Evolutionary conservation across 2,797 vertebrate genomes (phyloP).

Genomic region (Acrossocheilus wenchowensis): DNA sequence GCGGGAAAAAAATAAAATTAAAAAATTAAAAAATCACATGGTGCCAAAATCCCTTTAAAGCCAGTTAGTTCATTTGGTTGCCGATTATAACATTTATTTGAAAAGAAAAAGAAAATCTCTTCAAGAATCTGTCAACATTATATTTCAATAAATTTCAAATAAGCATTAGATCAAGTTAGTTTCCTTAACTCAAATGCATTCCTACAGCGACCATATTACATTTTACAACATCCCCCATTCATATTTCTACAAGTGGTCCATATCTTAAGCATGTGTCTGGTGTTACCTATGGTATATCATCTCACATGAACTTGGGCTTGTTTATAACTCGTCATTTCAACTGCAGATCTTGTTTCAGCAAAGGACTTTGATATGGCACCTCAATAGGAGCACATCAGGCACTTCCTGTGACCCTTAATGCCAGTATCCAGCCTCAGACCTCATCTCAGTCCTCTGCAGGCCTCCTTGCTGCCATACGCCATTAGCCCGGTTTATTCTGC

Average conservation of each 20-base stretch:
- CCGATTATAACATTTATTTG: not conserved
- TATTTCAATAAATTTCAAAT: not conserved
- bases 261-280: not conserved
- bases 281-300: not conserved
- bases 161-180: not conserved
- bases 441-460: slow-evolving; percentile 22
- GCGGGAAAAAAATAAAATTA: not conserved
- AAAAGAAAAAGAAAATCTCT: not conserved
- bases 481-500: slow-evolving; percentile 30
- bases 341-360: not conserved
- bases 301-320: not conserved
- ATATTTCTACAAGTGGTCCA: not conserved
- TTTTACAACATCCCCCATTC: not conserved
- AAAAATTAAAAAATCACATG: not conserved
- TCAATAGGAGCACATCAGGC: not conserved
- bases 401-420: not conserved
- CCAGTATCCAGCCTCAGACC: not conserved
- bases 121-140: not conserved
- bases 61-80: not conserved
- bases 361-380: slow-evolving; percentile 1
- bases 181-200: not conserved
- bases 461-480: slow-evolving; percentile 5
- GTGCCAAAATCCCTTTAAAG: not conserved
- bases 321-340: not conserved
- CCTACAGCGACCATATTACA: not conserved